phyloP scores from a whole-genome alignment of 2,888 invertebrate species.

The Balanococcus diminutus region DNA sequence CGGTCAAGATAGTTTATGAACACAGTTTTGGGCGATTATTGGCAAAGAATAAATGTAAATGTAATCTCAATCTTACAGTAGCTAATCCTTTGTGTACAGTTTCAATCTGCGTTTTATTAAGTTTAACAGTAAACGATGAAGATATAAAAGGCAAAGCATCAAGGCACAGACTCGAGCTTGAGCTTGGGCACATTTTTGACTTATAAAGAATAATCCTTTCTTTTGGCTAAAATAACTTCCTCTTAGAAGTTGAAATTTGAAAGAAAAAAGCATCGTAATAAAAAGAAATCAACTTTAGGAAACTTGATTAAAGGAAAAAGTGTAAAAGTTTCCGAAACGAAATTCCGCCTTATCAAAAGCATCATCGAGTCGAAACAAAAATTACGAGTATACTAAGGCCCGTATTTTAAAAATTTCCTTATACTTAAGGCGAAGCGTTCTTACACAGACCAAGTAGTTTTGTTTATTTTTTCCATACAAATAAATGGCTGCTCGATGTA shows the following conservation, averaged over 20 bases:
- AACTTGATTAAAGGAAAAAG: not conserved
- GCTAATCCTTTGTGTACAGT: not conserved
- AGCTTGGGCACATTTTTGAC: not conserved
- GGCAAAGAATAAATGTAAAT: not conserved
- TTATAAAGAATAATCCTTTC: not conserved
- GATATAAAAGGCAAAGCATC: no score
- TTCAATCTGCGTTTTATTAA: not conserved
- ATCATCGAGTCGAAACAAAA: not conserved
- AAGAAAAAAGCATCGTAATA: not conserved
- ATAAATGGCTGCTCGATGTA: no score
- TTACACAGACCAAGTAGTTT: no score
- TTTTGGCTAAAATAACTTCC: not conserved
- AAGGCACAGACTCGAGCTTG: no score
- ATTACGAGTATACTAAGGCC: no score
- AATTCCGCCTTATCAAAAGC: not conserved
- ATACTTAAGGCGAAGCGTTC: no score
- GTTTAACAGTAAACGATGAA: not conserved
- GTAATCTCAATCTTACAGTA: not conserved
- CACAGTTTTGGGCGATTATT: not conserved
- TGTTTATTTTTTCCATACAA: no score
- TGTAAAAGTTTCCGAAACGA: not conserved
- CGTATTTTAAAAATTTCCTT: no score
- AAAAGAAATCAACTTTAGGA: not conserved
- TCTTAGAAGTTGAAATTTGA: not conserved
- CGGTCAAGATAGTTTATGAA: not conserved